A percentile compares a stretch with the other conserved stretches of the same genome.
These are phyloP conservation scores for Nibea coibor DNA, from an alignment of 2,113 vertebrate genomes.

Conservation along the genomic window DNA sequence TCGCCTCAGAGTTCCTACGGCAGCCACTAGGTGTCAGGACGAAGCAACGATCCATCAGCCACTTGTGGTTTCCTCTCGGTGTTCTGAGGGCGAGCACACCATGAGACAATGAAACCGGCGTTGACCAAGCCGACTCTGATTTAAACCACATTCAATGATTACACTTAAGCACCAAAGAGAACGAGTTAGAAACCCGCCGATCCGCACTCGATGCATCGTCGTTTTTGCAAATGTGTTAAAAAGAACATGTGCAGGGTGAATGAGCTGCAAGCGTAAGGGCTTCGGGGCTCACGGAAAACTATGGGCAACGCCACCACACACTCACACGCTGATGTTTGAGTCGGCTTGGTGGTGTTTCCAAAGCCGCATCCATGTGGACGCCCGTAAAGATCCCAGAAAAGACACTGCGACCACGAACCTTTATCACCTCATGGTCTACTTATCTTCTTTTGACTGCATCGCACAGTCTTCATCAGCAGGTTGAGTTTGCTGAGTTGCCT, in stretches of 20 bases:
- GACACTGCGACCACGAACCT: no score
- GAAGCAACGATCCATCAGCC: background rate
- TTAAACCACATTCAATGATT: background rate
- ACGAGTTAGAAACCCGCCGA: background rate
- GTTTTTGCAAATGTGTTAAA: background rate
- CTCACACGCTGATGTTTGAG: background rate
- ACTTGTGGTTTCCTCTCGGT: background rate
- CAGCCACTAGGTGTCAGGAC: slow-evolving; percentile 20
- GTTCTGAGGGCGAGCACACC: background rate
- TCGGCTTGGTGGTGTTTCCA: background rate
- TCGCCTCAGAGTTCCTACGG: background rate
- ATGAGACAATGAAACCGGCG: background rate
- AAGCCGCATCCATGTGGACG: background rate
- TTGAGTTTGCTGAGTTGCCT: background rate
- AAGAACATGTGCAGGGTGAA: background rate
- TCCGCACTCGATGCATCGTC: no score
- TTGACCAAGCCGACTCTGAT: background rate
- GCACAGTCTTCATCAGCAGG: background rate
- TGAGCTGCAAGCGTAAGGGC: background rate
- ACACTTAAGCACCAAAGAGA: background rate
- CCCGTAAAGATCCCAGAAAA: no score
- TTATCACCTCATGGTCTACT: no score
- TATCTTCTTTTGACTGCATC: background rate
- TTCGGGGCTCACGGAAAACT: background rate
- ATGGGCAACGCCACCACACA: background rate